A percentile compares a stretch with the other conserved stretches of the same genome.
Evolutionary conservation across 2,888 invertebrate species (phyloP).

Genomic region (Rapana venosa): DNA sequence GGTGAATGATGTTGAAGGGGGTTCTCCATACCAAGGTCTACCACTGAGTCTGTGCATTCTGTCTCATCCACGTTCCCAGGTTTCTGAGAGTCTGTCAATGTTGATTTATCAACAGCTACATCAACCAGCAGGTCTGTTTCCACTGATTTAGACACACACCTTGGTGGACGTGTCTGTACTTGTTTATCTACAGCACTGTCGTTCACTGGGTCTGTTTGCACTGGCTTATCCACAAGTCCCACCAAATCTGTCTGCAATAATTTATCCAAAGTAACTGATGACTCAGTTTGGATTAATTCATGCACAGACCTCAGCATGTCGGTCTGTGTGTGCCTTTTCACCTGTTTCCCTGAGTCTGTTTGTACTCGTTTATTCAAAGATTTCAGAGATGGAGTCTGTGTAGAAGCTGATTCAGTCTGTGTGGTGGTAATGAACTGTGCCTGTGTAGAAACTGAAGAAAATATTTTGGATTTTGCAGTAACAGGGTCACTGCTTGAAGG

Average conservation of each 20-base stretch:
- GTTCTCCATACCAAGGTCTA: too few relatives aligned
- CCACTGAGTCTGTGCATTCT: not conserved
- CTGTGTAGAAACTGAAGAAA: not conserved
- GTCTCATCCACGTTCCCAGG: not conserved
- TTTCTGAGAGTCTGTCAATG: not conserved
- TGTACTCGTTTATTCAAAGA: not conserved
- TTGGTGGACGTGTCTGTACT: not conserved
- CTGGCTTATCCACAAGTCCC: not conserved
- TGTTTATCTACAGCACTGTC: not conserved
- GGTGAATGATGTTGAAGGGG: too few relatives aligned
- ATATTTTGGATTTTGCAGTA: not conserved
- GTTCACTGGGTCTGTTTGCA: not conserved
- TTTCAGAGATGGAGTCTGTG: not conserved
- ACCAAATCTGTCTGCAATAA: not conserved
- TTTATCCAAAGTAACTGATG: not conserved
- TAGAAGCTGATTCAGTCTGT: not conserved
- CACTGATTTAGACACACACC: not conserved
- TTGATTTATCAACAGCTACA: not conserved
- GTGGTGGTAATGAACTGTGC: not conserved
- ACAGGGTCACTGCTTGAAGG: not conserved
- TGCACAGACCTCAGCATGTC: not conserved
- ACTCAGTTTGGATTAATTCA: too few relatives aligned
- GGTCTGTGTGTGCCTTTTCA: not conserved
- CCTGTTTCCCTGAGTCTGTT: not conserved
- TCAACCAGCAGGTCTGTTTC: not conserved